Evolutionary conservation across 1,140 invertebrate species (phyloP), one percentile per base, ranked within the genome.

Genomic region (Bombus fervidus): DNA sequence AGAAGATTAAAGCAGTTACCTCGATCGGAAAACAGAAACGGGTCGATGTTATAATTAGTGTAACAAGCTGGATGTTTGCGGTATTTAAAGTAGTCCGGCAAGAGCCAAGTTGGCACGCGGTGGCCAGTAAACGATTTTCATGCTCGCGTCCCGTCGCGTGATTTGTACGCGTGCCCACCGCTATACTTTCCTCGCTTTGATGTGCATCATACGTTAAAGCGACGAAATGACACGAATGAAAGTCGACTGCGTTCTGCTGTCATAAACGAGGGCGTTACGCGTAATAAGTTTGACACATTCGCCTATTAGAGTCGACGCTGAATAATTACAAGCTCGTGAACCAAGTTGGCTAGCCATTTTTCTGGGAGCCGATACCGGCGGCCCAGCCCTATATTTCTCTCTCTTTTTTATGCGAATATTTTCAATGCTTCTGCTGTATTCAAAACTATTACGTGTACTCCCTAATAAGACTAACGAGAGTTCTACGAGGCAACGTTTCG

Each of bases 31-130:
- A 62, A 34, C 25, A 47, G 83, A 69, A 84, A 85, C 53, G 39
- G 53, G 41, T 75, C 81, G 81, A 83, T 83, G 81, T 77, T 83
- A 83, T 83, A 83, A 83, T 83, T 77, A 83, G 74, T 78, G 81
- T 77, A 83, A 68, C 81, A 80, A 80, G 37, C 31, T 64, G 83
- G 64, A 72, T 31, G 68, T 72, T 59, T 12, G 68, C 41, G 41
- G 57, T 81, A 59, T 81, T 73, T 79, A 72, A 80, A 85, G 69
- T 72, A 59, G 25, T 18, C 74, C 53, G 81, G 57, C 34, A 25
- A 80, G 53, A 59, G 68, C 76, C 76, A 74, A 85, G 31, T 85
- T 80, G 76, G 83, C 83, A 73, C 53, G 18, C 68, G 31, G n/a
- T 31, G 22, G 13, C 4, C 18, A 0, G 34, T 22, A n/a, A 47